A percentile compares a stretch with the other conserved stretches of the same genome.
These are phyloP conservation scores for Agrypnus murinus DNA, from an alignment of 2,888 invertebrate species.

Conservation along the genomic window DNA sequence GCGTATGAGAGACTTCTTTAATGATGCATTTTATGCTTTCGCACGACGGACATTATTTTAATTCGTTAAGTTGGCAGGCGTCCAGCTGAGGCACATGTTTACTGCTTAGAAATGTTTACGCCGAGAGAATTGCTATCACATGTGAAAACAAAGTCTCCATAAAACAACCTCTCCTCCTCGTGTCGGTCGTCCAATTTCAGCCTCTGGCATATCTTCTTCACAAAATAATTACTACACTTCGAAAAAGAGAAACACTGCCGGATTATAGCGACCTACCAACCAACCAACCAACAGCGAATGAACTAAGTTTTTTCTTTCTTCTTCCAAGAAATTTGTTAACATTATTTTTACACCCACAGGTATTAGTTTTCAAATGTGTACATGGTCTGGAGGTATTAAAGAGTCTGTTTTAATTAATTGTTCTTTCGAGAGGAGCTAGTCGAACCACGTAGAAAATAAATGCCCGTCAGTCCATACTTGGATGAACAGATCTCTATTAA, in stretches of 20 bases:
- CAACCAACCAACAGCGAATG: too few species aligned
- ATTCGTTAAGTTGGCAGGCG: constrained; percentile 68
- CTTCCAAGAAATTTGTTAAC: constrained; percentile 36
- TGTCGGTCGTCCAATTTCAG: constrained; percentile 51
- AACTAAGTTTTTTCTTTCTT: too few species aligned
- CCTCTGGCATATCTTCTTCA: constrained; percentile 44
- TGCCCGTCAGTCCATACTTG: constrained; percentile 27
- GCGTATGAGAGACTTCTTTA: constrained; percentile 70
- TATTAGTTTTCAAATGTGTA: constrained; percentile 32
- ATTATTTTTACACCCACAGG: constrained; percentile 40
- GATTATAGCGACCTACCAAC: constrained; percentile 35
- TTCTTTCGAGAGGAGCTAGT: constrained; percentile 25
- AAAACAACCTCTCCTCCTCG: constrained; percentile 46
- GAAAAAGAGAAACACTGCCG: constrained; percentile 37
- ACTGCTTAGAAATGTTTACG: constrained; percentile 58
- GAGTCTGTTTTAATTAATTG: constrained; percentile 29
- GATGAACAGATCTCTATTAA: constrained; percentile 37
- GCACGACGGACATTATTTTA: constrained; percentile 72
- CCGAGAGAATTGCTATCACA: constrained; percentile 59
- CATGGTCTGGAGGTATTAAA: constrained; percentile 27
- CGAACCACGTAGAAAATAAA: constrained; percentile 31
- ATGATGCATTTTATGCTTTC: constrained; percentile 72
- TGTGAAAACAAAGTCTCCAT: constrained; percentile 55
- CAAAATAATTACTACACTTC: constrained; percentile 47
- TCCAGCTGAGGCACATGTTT: constrained; percentile 68